These are phyloP conservation scores for Cygnus buccinator DNA, from an alignment of 2,113 vertebrate genomes.

Conservation along the genomic window DNA sequence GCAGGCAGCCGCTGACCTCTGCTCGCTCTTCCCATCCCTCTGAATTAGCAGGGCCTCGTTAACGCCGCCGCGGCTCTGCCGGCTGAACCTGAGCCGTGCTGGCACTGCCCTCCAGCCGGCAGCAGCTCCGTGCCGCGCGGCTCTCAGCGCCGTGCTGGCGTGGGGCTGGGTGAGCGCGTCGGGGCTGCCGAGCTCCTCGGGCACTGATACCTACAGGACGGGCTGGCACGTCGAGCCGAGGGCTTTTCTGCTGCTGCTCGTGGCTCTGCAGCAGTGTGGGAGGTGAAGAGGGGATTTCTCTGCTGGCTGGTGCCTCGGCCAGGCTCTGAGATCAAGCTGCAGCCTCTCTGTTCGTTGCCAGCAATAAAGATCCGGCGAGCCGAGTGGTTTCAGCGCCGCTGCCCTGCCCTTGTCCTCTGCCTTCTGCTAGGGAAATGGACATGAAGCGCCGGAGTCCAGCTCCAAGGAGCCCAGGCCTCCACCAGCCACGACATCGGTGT, in stretches of 20 bases:
- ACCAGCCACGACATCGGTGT: rapidly evolving
- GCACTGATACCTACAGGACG: rapidly evolving
- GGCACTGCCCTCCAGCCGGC: neutral
- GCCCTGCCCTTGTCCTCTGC: neutral
- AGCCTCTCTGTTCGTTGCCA: rapidly evolving
- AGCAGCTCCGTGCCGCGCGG: neutral
- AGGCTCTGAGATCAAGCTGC: neutral
- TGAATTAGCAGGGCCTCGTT: neutral
- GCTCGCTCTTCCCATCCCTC: neutral
- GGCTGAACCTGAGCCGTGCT: neutral
- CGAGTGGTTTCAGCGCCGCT: rapidly evolving
- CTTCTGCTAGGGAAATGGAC: neutral
- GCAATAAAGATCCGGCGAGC: neutral
- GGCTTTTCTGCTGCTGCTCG: neutral
- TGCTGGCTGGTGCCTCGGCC: rapidly evolving
- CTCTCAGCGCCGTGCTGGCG: neutral
- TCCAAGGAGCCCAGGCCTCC: neutral
- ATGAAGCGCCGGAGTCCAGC: neutral
- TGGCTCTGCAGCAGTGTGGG: neutral
- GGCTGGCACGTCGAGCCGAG: neutral
- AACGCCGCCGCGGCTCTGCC: neutral
- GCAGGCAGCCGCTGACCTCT: neutral
- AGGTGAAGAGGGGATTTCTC: neutral
- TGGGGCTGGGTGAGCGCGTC: neutral
- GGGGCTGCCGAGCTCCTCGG: neutral